phyloP scores from a whole-genome alignment of 2,113 vertebrate species.

The Rhabdornis inornatus region DNA sequence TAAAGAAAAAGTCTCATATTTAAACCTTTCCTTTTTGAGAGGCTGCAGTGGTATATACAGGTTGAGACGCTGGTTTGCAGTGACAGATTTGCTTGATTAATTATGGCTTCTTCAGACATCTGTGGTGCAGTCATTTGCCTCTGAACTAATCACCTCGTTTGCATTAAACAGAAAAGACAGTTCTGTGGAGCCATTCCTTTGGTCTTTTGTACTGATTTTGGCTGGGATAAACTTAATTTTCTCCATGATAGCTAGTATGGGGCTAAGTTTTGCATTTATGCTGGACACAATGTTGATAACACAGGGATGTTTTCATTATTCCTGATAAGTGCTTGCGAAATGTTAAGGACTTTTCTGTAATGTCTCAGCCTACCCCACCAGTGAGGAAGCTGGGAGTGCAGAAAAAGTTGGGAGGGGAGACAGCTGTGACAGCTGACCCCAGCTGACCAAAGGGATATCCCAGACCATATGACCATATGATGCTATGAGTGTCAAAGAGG shows the following conservation, averaged over 20 bases:
- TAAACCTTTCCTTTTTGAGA: background rate
- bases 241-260: background rate
- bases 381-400: background rate
- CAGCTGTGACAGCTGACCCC: background rate
- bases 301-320: background rate
- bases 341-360: background rate
- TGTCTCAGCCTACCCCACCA: fast-evolving
- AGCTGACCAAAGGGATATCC: background rate
- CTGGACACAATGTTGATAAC: background rate
- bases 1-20: background rate
- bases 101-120: background rate
- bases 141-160: background rate
- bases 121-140: background rate
- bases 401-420: background rate
- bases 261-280: background rate
- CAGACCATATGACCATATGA: too few species aligned
- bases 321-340: background rate
- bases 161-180: background rate
- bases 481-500: background rate
- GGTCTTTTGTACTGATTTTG: background rate
- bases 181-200: background rate
- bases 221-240: background rate
- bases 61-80: background rate
- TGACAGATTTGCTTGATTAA: background rate
- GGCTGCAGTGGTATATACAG: background rate